Conservation (phyloP, 2,113 vertebrate genomes). For the Chamaetylas fuelleborni region DNA sequence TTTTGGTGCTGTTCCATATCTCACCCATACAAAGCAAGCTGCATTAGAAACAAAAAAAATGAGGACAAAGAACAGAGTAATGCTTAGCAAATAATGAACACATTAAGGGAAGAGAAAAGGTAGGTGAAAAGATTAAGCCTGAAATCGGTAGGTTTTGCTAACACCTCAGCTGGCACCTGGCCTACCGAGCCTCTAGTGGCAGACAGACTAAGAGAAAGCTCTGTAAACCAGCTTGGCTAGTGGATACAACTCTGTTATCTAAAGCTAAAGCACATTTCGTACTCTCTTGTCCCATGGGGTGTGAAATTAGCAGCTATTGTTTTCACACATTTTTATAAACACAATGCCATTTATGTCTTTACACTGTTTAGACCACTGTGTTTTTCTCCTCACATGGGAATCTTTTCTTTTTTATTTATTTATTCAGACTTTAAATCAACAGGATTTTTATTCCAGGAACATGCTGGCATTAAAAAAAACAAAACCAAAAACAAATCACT, state of each 20-base stretch:
- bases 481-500: not conserved
- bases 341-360: constrained; percentile 78
- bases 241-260: constrained; percentile 78
- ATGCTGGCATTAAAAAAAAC: not conserved
- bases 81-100: constrained; percentile 89
- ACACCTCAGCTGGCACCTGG: constrained; percentile 79
- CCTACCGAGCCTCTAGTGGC: constrained; percentile 75
- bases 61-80: constrained; percentile 86
- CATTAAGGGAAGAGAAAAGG: constrained; percentile 82
- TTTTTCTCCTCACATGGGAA: constrained; percentile 63
- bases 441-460: constrained; percentile 51
- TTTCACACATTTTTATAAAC: constrained; percentile 74
- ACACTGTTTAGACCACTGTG: constrained; percentile 64
- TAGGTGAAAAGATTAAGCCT: constrained; percentile 94
- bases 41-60: constrained; percentile 81
- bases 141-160: constrained; percentile 78
- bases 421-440: constrained; percentile 73
- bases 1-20: constrained; percentile 93
- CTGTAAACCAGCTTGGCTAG: constrained; percentile 68
- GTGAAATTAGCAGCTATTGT: constrained; percentile 84
- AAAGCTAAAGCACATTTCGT: constrained; percentile 75
- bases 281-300: constrained; percentile 74
- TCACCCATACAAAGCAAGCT: constrained; percentile 90
- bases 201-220: constrained; percentile 56
- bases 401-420: not conserved